Evolutionary conservation across 1,140 invertebrate species (phyloP).

Genomic region (Lerema accius): DNA sequence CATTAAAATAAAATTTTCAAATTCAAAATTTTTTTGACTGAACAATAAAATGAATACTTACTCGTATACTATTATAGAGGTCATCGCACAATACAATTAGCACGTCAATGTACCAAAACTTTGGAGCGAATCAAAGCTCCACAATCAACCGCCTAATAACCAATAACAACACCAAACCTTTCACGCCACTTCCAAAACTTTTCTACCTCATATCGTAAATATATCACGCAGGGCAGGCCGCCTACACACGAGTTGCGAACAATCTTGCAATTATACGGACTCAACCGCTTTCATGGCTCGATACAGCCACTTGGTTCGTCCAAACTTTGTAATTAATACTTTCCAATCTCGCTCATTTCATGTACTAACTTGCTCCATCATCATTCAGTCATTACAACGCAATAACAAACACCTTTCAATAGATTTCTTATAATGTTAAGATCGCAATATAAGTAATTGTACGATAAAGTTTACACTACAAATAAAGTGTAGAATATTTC

Average conservation of each 20-base stretch:
- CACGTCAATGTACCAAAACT: not conserved
- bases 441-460: no score
- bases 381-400: no score
- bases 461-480: no score
- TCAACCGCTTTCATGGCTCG: not conserved
- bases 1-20: no score
- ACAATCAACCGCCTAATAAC: not conserved
- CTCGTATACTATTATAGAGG: not conserved
- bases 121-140: not conserved
- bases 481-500: no score
- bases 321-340: no score
- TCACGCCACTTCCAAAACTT: not conserved
- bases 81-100: not conserved
- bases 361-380: no score
- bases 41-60: no score
- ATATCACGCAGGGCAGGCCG: not conserved
- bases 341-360: no score
- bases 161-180: not conserved
- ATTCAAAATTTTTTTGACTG: no score
- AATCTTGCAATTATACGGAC: not conserved
- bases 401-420: no score
- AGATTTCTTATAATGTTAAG: no score
- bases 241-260: not conserved
- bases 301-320: not conserved
- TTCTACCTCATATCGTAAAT: not conserved